phyloP scores from a whole-genome alignment of 2,888 invertebrate species.

The Liposcelis brunnea region DNA sequence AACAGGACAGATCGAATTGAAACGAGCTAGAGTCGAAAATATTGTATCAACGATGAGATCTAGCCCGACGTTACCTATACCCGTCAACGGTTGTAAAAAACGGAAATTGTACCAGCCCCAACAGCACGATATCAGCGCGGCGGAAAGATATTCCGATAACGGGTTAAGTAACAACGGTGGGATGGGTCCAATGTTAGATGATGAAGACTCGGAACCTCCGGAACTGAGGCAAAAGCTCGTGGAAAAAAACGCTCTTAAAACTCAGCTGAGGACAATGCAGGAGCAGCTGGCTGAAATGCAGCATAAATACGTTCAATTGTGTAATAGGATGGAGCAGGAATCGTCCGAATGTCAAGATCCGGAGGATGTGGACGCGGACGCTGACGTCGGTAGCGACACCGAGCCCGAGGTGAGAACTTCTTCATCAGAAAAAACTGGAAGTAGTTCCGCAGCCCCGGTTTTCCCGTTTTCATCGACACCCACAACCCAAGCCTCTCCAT shows the following conservation, averaged over 20 bases:
- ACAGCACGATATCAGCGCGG: slow-evolving; percentile 59
- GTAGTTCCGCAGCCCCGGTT: slow-evolving; percentile 39
- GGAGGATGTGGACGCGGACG: slow-evolving; percentile 42
- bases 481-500: slow-evolving; percentile 35
- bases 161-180: slow-evolving; percentile 38
- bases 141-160: slow-evolving; percentile 40
- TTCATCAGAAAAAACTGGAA: slow-evolving; percentile 35
- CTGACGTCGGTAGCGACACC: slow-evolving; percentile 19
- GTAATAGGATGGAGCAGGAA: slow-evolving; percentile 67
- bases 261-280: slow-evolving; percentile 71
- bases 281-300: slow-evolving; percentile 83
- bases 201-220: slow-evolving; percentile 47
- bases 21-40: slow-evolving; percentile 86
- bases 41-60: slow-evolving; percentile 88
- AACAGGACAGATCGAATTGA: slow-evolving; percentile 41
- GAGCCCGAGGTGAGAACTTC: slow-evolving; percentile 27
- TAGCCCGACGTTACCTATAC: slow-evolving; percentile 56
- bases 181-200: slow-evolving; percentile 37
- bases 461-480: slow-evolving; percentile 29
- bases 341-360: slow-evolving; percentile 35
- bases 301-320: slow-evolving; percentile 74
- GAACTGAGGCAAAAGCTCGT: slow-evolving; percentile 70
- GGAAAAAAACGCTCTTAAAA: slow-evolving; percentile 71
- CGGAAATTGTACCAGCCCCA: slow-evolving; percentile 90
- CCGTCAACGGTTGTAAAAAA: slow-evolving; percentile 88